These are phyloP conservation scores for Macrosiphum euphorbiae DNA, from an alignment of 2,888 invertebrate genomes.

Conservation along the genomic window DNA sequence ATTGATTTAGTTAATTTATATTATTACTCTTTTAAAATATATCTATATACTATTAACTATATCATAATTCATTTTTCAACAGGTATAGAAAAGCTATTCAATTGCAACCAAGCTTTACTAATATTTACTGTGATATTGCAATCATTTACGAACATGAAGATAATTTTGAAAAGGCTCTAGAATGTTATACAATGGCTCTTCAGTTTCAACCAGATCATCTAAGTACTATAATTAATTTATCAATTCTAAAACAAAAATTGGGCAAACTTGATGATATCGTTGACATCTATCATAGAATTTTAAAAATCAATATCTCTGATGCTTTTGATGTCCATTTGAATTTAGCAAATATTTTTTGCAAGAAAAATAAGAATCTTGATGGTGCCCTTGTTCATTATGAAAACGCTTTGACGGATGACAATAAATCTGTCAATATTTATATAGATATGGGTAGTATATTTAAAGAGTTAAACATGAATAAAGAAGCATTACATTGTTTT, in stretches of 20 bases:
- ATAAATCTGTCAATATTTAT: constrained; percentile 98
- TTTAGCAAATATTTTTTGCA: constrained; percentile 96
- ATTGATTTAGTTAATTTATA: not conserved
- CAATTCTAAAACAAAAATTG: constrained; percentile 98
- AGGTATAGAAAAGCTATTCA: constrained; percentile 97
- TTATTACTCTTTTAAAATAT: not conserved
- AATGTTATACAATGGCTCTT: constrained; percentile 95
- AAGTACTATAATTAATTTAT: constrained; percentile 97
- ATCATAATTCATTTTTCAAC: constrained; percentile 70
- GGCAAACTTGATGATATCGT: constrained; percentile 97
- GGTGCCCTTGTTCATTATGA: constrained; percentile 97
- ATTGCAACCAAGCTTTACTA: constrained; percentile 97
- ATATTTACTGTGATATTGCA: constrained; percentile 98
- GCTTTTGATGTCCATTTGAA: constrained; percentile 87
- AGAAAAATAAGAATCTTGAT: constrained; percentile 95
- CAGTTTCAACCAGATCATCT: constrained; percentile 95
- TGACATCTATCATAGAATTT: constrained; percentile 87
- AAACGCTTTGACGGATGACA: constrained; percentile 97
- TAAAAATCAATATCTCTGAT: constrained; percentile 91
- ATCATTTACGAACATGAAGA: constrained; percentile 99
- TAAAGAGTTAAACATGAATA: constrained; percentile 96
- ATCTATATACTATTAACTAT: not conserved
- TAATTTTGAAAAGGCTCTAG: constrained; percentile 89
- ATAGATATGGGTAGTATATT: constrained; percentile 99
- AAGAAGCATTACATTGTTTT: constrained; percentile 95